Evolutionary conservation across 2,888 invertebrate genomes (phyloP).

Genomic region (Eupithecia insigniata): DNA sequence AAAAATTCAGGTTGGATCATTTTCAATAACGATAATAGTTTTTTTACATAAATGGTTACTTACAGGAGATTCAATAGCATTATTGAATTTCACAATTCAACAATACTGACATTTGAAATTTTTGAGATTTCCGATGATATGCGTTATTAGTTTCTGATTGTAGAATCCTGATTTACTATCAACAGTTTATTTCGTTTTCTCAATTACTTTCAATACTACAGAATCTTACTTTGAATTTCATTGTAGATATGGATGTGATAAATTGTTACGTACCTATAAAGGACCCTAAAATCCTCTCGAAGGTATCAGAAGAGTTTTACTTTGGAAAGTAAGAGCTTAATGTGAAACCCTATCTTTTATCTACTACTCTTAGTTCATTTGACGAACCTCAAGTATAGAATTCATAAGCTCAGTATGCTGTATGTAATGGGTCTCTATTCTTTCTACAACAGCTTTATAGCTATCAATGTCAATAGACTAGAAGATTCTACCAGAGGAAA

Average conservation of each 20-base stretch:
- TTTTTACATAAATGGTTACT: neutral
- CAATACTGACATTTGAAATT: neutral
- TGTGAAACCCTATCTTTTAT: neutral
- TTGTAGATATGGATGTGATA: neutral
- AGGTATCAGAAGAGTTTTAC: neutral
- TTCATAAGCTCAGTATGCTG: constrained; percentile 6
- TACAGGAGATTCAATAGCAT: neutral
- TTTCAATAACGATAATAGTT: neutral
- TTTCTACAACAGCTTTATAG: neutral
- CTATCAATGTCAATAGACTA: neutral
- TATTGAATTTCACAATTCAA: neutral
- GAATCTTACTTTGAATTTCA: neutral
- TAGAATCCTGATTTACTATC: neutral
- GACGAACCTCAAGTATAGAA: constrained; percentile 19
- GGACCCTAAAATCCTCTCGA: neutral
- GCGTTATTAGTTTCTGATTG: neutral
- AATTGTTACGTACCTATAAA: neutral
- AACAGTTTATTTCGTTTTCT: neutral
- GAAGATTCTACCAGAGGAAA: neutral
- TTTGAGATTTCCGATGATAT: neutral
- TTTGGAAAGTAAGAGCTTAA: neutral
- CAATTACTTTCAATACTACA: neutral
- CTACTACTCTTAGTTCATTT: neutral
- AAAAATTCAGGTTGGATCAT: neutral
- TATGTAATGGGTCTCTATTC: neutral